phyloP scores from a whole-genome alignment of 2,888 invertebrate species.

The Tetragonisca angustula region DNA sequence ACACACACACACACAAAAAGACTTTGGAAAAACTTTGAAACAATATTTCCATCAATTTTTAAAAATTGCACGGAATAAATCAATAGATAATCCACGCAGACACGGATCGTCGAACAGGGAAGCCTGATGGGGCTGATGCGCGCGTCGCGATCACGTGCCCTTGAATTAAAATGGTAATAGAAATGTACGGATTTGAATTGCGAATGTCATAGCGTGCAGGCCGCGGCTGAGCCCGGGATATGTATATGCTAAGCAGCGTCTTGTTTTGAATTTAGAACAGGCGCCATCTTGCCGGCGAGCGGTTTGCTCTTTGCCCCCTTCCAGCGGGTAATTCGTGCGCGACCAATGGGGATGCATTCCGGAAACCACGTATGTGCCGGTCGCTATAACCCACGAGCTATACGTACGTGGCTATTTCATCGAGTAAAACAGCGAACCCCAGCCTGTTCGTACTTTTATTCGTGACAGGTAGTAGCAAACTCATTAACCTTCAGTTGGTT shows the following conservation, averaged over 20 bases:
- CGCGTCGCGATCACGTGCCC: constrained; percentile 73
- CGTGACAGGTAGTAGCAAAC: constrained; percentile 76
- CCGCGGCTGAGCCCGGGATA: constrained; percentile 75
- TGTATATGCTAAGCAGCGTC: constrained; percentile 84
- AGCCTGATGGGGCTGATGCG: constrained; percentile 38
- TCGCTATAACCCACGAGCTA: constrained; percentile 59
- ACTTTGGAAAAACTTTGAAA: not conserved
- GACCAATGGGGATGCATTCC: constrained; percentile 73
- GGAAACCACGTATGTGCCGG: constrained; percentile 68
- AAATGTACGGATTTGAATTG: constrained; percentile 84
- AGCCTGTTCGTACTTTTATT: constrained; percentile 63
- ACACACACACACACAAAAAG: too few species aligned
- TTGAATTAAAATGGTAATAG: constrained; percentile 84
- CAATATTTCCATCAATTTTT: not conserved
- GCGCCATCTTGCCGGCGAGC: constrained; percentile 82
- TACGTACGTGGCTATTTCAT: constrained; percentile 66
- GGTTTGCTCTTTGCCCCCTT: constrained; percentile 82
- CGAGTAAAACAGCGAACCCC: constrained; percentile 54
- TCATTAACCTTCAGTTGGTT: constrained; percentile 70
- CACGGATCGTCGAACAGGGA: not conserved
- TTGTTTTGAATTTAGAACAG: constrained; percentile 84
- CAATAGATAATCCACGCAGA: not conserved
- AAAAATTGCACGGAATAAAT: not conserved
- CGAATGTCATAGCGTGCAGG: constrained; percentile 83
- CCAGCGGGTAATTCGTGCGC: constrained; percentile 78